Conservation (phyloP, 2,113 vertebrate species). For the Excalfactoria chinensis region DNA sequence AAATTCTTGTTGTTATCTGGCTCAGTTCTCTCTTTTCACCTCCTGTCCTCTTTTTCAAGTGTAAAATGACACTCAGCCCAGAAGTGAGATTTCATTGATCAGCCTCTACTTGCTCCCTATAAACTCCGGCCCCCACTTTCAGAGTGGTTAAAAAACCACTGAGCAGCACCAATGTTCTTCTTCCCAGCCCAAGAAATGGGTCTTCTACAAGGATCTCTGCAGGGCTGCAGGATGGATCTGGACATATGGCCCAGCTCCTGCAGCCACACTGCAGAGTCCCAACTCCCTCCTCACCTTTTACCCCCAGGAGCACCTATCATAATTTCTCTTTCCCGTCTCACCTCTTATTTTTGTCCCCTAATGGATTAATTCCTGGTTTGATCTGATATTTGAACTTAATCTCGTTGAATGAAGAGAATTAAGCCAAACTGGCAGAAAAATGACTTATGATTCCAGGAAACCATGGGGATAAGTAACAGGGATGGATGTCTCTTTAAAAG, state of each 20-base stretch:
- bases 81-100: accelerated
- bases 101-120: background rate
- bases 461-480: conserved; percentile 10
- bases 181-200: background rate
- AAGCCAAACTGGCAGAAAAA: conserved; percentile 26
- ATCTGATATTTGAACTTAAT: background rate
- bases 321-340: background rate
- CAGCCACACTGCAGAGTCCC: background rate
- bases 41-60: background rate
- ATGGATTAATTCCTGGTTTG: background rate
- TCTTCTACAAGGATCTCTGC: background rate
- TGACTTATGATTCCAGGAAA: background rate
- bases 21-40: background rate
- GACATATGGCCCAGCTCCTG: background rate
- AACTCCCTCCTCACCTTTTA: background rate
- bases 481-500: conserved; percentile 26
- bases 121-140: background rate
- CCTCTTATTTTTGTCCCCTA: background rate
- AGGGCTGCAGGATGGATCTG: background rate
- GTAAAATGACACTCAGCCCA: background rate
- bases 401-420: background rate
- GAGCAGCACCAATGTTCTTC: background rate
- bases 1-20: background rate
- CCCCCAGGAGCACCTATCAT: background rate
- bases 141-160: background rate